Base-by-base conservation (phyloP, 2,888 invertebrate genomes). In the Lasioglossum marginatum region DNA sequence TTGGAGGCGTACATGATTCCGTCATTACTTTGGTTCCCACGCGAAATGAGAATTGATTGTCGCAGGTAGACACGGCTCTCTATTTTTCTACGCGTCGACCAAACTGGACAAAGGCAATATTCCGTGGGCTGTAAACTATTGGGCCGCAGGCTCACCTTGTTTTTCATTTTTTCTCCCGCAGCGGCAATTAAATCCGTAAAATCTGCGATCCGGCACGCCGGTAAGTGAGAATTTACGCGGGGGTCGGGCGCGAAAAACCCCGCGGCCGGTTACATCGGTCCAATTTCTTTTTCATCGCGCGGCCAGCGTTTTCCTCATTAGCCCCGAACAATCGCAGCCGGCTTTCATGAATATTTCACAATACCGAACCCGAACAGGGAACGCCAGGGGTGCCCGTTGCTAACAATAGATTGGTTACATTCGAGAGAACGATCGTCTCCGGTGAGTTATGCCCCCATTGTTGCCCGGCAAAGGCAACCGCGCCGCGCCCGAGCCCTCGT, bases 371-470 rank as follows among this genome's bases (percentile, higher is more conserved):
- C 74, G 82, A 52, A 37, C 77, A 66, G 72, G 77, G 60, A 60
- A 77, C 60, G 79, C 66, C 27, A 6, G 31, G 70, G 52, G 66
- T 48, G 40, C 68, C 63, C 48, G 43, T n/a, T n/a, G 77, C 57
- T 57, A 83, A 87, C 83, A 87, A 87, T 86, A 73, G 71, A 76
- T 81, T 52, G 73, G 78, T 83, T 79, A 78, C 81, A 77, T 81
- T 76, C 83, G 52, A 81, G 45, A 81, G 73, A 74, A 79, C 83
- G 81, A 87, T 87, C 87, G 81, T 60, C 66, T 63, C 73, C 12
- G 71, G 52, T 81, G 87, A 83, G 83, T 87, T 87, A 79, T 77
- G 72, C 68, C 31, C 40, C 87, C 66, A 87, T 87, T 83, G 81
- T 81, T 79, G 70, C 40, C n/a, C 31, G 78, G 73, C 70, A 23